phyloP scores from a whole-genome alignment of 2,888 invertebrate species.

The Liopterus haemorrhoidalis region DNA sequence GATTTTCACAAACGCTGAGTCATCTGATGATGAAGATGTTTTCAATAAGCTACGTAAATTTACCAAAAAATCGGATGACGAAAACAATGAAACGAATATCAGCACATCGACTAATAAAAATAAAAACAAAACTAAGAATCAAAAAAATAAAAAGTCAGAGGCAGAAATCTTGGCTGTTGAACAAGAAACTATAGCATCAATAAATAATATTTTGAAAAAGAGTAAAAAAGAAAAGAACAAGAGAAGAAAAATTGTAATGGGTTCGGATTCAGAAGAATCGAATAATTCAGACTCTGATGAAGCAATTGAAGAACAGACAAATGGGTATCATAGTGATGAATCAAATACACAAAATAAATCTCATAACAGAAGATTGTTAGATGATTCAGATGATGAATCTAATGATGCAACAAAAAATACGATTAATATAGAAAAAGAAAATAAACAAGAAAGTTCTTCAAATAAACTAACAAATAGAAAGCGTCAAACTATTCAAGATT shows the following conservation, averaged over 20 bases:
- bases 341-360: conserved; percentile 8
- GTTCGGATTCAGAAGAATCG: conserved; percentile 4
- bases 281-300: conserved; percentile 3
- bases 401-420: conserved; percentile 9
- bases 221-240: too few relatives aligned
- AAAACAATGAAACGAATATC: too few relatives aligned
- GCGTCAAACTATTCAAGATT: conserved; percentile 20
- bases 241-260: too few relatives aligned
- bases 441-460: conserved; percentile 1
- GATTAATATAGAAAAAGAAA: neutral
- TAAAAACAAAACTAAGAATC: conserved; percentile 1
- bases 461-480: conserved; percentile 11
- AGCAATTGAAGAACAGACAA: neutral
- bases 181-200: neutral
- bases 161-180: neutral
- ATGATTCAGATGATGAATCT: conserved; percentile 1
- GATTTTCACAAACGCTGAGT: conserved; percentile 25
- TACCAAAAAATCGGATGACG: conserved; percentile 19
- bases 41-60: conserved; percentile 38
- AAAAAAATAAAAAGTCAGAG: too few relatives aligned
- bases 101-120: neutral
- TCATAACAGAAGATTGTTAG: neutral
- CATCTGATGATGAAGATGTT: conserved; percentile 43
- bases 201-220: too few relatives aligned
- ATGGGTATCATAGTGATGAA: conserved; percentile 12